phyloP scores from a whole-genome alignment of 2,113 vertebrate genomes.

The Lagopus leucura region DNA sequence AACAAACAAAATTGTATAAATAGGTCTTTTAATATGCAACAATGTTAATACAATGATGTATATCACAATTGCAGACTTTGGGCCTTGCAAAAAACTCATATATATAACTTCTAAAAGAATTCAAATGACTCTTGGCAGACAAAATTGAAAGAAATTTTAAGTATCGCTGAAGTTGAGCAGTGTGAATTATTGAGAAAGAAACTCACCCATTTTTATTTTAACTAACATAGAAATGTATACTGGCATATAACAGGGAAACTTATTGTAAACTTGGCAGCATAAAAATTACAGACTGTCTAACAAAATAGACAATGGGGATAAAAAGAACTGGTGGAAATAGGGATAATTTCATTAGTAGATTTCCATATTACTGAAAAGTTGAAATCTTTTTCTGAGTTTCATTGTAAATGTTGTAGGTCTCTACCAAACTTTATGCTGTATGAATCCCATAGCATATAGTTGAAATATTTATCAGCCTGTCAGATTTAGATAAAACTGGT shows the following conservation, averaged over 20 bases:
- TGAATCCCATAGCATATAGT: not conserved
- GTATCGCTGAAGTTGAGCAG: not conserved
- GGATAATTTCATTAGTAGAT: not conserved
- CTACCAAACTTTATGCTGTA: not conserved
- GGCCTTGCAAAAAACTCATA: not conserved
- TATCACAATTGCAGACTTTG: not conserved
- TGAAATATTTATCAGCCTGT: not conserved
- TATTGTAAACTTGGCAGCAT: not conserved
- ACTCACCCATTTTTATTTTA: not conserved
- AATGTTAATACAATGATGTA: not conserved
- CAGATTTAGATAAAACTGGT: not conserved
- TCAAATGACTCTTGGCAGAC: not conserved
- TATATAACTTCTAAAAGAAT: not conserved
- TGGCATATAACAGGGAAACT: not conserved
- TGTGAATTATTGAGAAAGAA: not conserved
- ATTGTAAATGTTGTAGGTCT: not conserved
- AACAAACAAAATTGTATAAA: not conserved
- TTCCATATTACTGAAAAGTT: not conserved
- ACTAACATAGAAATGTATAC: not conserved
- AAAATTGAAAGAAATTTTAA: not conserved
- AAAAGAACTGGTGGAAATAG: not conserved
- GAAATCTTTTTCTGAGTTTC: not conserved
- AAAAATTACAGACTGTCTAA: not conserved
- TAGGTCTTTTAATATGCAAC: not conserved
- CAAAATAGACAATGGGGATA: not conserved